Evolutionary conservation across 1,140 invertebrate genomes (phyloP).

Genomic region (Telenomus remus): DNA sequence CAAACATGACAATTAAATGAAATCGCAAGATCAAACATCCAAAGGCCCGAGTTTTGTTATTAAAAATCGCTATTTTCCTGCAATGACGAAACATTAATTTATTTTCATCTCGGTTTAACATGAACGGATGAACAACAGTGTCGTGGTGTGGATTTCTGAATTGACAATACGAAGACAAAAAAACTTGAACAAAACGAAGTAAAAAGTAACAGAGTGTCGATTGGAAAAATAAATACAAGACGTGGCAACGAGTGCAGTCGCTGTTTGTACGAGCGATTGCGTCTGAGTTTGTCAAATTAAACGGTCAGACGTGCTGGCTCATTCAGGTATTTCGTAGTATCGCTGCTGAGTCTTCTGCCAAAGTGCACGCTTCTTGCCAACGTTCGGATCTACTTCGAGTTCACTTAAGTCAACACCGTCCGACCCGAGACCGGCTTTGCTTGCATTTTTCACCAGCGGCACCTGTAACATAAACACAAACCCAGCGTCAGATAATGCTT

Average conservation of each 20-base stretch:
- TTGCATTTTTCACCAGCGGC: conserved; percentile 64
- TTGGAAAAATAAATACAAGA: conserved; percentile 11
- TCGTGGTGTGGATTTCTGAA: too few species aligned
- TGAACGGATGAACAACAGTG: too few species aligned
- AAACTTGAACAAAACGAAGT: background rate
- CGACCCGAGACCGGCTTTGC: conserved; percentile 71
- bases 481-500: conserved; percentile 27
- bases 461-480: conserved; percentile 66
- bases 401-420: conserved; percentile 43
- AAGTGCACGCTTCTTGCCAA: conserved; percentile 69
- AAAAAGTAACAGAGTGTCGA: conserved; percentile 9
- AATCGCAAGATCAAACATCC: conserved; percentile 32
- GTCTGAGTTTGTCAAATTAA: conserved; percentile 15
- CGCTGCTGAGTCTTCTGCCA: conserved; percentile 73
- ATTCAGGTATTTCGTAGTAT: conserved; percentile 67
- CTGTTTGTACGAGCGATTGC: conserved; percentile 13
- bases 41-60: background rate
- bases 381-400: conserved; percentile 60
- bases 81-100: too few species aligned
- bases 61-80: too few species aligned
- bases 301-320: conserved; percentile 12
- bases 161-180: too few species aligned
- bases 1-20: conserved; percentile 49
- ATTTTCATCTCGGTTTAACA: too few species aligned
- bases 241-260: background rate